Conservation (phyloP, 2,888 invertebrate species). For the Ophion ventricosus region DNA sequence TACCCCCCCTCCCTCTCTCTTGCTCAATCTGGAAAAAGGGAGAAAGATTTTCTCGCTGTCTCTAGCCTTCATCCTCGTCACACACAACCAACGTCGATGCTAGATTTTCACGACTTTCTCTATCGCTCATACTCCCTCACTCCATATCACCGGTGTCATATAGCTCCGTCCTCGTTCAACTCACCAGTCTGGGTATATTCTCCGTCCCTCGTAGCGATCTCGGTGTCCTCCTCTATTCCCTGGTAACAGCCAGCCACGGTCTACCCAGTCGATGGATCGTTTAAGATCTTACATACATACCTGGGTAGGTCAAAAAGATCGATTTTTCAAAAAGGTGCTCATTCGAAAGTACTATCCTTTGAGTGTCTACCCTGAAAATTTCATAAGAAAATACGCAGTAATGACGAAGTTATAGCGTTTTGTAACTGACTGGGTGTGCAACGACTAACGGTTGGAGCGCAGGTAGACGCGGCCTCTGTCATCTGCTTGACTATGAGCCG, state of each 20-base stretch:
- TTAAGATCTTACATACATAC: too few species aligned
- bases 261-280: slow-evolving; percentile 63
- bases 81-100: slow-evolving; percentile 18
- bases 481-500: too few species aligned
- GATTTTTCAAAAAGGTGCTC: too few species aligned
- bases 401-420: too few species aligned
- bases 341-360: too few species aligned
- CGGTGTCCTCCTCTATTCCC: slow-evolving; percentile 62
- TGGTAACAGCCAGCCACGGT: slow-evolving; percentile 61
- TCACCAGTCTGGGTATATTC: slow-evolving; percentile 17
- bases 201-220: slow-evolving; percentile 47
- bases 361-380: too few species aligned
- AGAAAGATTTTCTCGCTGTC: slow-evolving; percentile 25
- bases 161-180: slow-evolving; percentile 42
- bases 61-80: background rate
- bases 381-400: too few species aligned
- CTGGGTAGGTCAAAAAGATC: too few species aligned
- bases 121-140: slow-evolving; percentile 20
- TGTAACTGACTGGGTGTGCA: too few species aligned
- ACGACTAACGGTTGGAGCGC: too few species aligned
- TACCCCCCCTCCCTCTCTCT: background rate
- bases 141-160: slow-evolving; percentile 3
- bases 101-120: slow-evolving; percentile 32
- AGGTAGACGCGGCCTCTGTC: too few species aligned
- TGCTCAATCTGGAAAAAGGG: background rate